These are phyloP conservation scores for Mobula hypostoma DNA, from an alignment of 2,113 vertebrate species.

Conservation along the genomic window DNA sequence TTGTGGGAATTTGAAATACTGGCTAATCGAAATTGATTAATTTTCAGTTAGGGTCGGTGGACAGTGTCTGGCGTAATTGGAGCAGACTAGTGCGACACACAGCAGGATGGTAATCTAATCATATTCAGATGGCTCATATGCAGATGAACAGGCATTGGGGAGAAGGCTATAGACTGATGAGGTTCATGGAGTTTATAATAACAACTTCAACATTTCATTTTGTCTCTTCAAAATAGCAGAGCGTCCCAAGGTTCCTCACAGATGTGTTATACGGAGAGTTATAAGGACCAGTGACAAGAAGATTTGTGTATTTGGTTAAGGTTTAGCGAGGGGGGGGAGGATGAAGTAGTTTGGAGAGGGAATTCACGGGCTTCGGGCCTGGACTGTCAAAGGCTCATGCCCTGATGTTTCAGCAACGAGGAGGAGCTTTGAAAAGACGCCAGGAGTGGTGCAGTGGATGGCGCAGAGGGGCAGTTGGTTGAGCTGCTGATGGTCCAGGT, in stretches of 20 bases:
- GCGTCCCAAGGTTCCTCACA: background rate
- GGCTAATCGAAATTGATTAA: background rate
- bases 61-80: background rate
- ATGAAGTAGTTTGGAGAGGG: background rate
- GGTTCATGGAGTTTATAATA: background rate
- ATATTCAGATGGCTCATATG: background rate
- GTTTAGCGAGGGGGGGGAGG: background rate
- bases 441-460: too few relatives aligned
- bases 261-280: background rate
- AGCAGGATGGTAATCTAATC: background rate
- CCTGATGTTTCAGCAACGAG: too few relatives aligned
- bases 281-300: too few relatives aligned
- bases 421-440: too few relatives aligned
- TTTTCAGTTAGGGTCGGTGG: background rate
- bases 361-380: background rate
- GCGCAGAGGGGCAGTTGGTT: too few relatives aligned
- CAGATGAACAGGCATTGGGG: background rate
- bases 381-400: background rate
- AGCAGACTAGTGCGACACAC: background rate
- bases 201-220: too few relatives aligned
- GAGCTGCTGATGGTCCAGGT: too few relatives aligned
- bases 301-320: too few relatives aligned
- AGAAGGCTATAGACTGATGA: background rate
- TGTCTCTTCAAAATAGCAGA: background rate
- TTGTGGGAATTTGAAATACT: background rate